Evolutionary conservation across 2,797 vertebrate genomes (phyloP).

Genomic region (Neostethus bicornis): DNA sequence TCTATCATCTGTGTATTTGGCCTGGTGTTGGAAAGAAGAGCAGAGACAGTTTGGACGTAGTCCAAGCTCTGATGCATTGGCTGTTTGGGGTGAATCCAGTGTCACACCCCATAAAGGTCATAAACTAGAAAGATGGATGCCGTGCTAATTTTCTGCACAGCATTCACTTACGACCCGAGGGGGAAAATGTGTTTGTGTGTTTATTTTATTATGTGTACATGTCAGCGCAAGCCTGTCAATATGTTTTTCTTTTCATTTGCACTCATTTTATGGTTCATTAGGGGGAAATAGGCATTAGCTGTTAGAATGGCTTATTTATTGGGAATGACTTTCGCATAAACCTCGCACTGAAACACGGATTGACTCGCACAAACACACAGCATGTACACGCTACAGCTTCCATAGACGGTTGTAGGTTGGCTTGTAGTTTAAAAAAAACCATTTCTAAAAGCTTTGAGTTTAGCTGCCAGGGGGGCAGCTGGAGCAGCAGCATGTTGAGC

Average conservation of each 20-base stretch:
- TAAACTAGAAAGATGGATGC: slow-evolving; percentile 58
- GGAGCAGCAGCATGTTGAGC: slow-evolving; percentile 60
- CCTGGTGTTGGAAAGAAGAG: slow-evolving; percentile 32
- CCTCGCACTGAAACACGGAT: slow-evolving; percentile 15
- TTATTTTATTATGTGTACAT: slow-evolving; percentile 9
- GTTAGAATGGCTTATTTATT: slow-evolving; percentile 21
- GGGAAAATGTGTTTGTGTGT: slow-evolving; percentile 11
- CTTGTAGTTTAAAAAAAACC: slow-evolving; percentile 62
- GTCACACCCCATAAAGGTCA: slow-evolving; percentile 54
- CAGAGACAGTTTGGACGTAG: slow-evolving; percentile 40
- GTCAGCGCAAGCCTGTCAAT: slow-evolving; percentile 30
- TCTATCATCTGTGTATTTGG: slow-evolving; percentile 45
- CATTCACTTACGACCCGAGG: slow-evolving; percentile 25
- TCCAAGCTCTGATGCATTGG: slow-evolving; percentile 58
- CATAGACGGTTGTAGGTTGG: slow-evolving; percentile 38
- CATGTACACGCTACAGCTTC: slow-evolving; percentile 16
- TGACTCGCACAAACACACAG: background rate
- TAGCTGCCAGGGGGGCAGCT: slow-evolving; percentile 62
- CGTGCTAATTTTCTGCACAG: slow-evolving; percentile 36
- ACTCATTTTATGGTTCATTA: slow-evolving; percentile 47
- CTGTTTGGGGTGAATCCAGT: slow-evolving; percentile 47
- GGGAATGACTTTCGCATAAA: slow-evolving; percentile 38
- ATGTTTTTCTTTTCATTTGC: slow-evolving; percentile 54
- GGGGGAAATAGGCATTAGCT: slow-evolving; percentile 37
- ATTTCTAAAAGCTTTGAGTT: slow-evolving; percentile 63